phyloP scores from a whole-genome alignment of 2,888 invertebrate genomes.

The Tortricodes alternella region DNA sequence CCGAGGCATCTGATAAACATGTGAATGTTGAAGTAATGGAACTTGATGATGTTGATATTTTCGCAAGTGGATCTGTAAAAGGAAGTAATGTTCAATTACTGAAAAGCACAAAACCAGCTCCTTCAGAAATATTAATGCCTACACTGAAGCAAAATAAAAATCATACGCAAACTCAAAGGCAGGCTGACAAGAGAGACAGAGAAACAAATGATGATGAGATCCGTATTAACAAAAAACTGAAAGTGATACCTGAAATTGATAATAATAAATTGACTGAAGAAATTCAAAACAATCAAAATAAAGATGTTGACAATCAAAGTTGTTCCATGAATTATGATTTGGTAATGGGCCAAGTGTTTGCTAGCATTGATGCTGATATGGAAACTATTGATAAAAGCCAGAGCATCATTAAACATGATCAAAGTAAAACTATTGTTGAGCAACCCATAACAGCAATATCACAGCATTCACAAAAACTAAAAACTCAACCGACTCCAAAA shows the following conservation, averaged over 20 bases:
- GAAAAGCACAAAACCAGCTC: slow-evolving; percentile 46
- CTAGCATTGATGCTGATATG: slow-evolving; percentile 70
- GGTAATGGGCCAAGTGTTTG: slow-evolving; percentile 68
- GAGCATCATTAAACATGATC: slow-evolving; percentile 32
- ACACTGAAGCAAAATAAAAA: slow-evolving; percentile 43
- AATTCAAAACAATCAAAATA: not conserved
- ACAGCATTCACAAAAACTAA: slow-evolving; percentile 23
- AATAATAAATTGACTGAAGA: slow-evolving; percentile 5
- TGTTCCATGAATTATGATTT: slow-evolving; percentile 65
- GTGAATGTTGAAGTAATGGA: slow-evolving; percentile 41
- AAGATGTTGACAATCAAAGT: slow-evolving; percentile 46
- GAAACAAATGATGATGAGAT: slow-evolving; percentile 44
- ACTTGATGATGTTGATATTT: slow-evolving; percentile 62
- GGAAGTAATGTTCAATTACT: slow-evolving; percentile 53
- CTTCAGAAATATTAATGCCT: slow-evolving; percentile 62
- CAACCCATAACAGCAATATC: slow-evolving; percentile 18
- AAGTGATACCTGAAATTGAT: slow-evolving; percentile 38
- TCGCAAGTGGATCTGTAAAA: slow-evolving; percentile 62
- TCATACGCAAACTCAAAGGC: slow-evolving; percentile 50
- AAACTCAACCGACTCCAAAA: slow-evolving; percentile 38
- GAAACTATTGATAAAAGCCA: slow-evolving; percentile 46
- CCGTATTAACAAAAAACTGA: slow-evolving; percentile 55
- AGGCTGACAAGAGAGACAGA: slow-evolving; percentile 53
- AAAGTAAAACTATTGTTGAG: slow-evolving; percentile 6
- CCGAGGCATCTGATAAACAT: not conserved